Conservation (phyloP, 2,888 invertebrate genomes). For the Acanthosepion esculentum region DNA sequence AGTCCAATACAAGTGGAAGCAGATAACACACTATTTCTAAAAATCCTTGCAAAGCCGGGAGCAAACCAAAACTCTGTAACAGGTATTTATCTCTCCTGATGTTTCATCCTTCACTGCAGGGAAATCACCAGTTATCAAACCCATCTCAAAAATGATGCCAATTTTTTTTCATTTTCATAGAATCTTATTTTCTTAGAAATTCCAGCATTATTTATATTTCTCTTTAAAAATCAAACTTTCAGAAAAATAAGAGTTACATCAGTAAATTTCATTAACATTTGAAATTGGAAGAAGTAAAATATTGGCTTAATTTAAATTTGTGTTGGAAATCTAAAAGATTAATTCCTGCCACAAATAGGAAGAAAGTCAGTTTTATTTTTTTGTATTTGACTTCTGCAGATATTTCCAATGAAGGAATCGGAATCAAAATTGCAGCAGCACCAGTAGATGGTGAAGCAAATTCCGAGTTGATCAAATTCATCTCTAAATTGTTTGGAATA, state of each 20-base stretch:
- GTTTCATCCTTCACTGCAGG: too few species aligned
- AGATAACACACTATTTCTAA: constrained; percentile 76
- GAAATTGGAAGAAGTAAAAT: too few species aligned
- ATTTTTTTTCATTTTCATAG: too few species aligned
- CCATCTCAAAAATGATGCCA: too few species aligned
- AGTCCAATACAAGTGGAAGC: neutral
- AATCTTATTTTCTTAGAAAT: too few species aligned
- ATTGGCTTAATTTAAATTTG: too few species aligned
- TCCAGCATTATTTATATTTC: too few species aligned
- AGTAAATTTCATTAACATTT: too few species aligned
- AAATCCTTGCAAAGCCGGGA: constrained; percentile 84
- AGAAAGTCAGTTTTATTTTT: neutral
- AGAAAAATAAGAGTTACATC: too few species aligned
- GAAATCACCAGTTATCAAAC: too few species aligned
- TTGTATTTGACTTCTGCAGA: constrained; percentile 55
- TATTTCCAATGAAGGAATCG: constrained; percentile 79
- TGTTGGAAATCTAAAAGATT: neutral
- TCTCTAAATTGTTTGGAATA: constrained; percentile 82
- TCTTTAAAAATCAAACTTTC: too few species aligned
- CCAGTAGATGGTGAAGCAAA: constrained; percentile 88
- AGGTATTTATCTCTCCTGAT: constrained; percentile 71
- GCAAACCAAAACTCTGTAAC: constrained; percentile 83
- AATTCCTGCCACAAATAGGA: neutral
- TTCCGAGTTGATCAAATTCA: constrained; percentile 83
- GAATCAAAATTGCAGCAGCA: constrained; percentile 87